Base-by-base conservation (phyloP, 2,113 vertebrate species). In the Genyomyrus donnyi region DNA sequence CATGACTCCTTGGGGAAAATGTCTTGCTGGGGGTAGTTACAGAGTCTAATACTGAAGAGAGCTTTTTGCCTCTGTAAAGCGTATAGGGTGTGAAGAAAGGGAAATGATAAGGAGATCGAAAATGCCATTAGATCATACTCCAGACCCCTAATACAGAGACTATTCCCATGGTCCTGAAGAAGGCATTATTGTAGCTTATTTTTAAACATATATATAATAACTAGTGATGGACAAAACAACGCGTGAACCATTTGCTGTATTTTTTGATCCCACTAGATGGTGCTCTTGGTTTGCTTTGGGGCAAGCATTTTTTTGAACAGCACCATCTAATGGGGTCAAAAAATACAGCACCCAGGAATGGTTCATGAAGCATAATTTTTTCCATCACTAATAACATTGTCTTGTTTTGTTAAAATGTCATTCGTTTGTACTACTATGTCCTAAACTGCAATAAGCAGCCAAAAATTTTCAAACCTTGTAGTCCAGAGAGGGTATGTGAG, bases 1-100 rank as follows among this genome's bases (percentile, higher is more conserved):
- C 89, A 92, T 89, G 88, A 70, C 88, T 92, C 91, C 93, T 92
- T 92, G 90, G 91, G 90, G 77, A 91, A 53, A 91, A 49, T 19
- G 84, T 89, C 89, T 58, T 85, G 89, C 24, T 86, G 27, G 52
- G 86, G 48, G 15, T 42, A 42, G 31, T 89, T 49, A 83, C 83
- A 70, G 84, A 53, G 88, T 86, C 86, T 89, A 92, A 90, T 88
- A 91, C 84, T 84, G 89, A 84, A 77, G 15, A 80, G 13, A 90
- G 45, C 46, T 90, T 46, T 90, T 89, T 50, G 52, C 39, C 66
- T 88, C 89, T 89, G 86, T 70, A 87, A 87, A 90, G 87, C n/a
- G 1, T 56, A 21, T 27, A 87, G 11, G 45, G 10, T 24, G 84
- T 42, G 35, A 80, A 80, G n/a, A 62, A 45, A 88, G 87, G 66